A percentile compares a stretch with the other conserved stretches of the same genome.
These are phyloP conservation scores for Phoxinus phoxinus DNA, from an alignment of 2,113 vertebrate species.

Conservation along the genomic window DNA sequence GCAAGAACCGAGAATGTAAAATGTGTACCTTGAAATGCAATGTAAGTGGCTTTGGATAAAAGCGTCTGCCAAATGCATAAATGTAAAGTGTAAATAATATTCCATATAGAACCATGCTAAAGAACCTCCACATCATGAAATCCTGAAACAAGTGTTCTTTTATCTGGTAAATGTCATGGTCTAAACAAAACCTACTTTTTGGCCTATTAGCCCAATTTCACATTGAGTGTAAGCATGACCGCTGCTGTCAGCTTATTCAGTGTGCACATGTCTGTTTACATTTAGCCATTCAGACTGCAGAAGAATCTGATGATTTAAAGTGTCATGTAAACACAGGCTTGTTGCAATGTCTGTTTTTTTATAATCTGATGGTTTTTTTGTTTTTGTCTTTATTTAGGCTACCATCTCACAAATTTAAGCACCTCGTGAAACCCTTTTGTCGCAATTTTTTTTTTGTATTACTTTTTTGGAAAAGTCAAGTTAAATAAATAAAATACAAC, in stretches of 20 bases:
- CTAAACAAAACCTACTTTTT: background rate
- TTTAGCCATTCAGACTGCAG: background rate
- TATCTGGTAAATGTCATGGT: background rate
- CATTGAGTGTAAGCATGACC: background rate
- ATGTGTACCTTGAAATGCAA: too few species aligned
- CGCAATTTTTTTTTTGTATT: background rate
- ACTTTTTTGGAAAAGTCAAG: background rate
- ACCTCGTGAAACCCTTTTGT: background rate
- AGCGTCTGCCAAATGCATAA: too few species aligned
- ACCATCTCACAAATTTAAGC: background rate
- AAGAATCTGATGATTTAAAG: background rate
- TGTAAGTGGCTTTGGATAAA: too few species aligned
- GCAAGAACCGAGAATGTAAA: too few species aligned
- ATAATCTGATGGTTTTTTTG: background rate
- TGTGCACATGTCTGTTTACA: background rate
- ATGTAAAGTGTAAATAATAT: too few species aligned
- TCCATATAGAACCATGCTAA: background rate
- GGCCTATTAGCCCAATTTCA: background rate
- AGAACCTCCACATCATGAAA: background rate
- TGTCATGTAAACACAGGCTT: background rate
- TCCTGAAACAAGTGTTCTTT: background rate
- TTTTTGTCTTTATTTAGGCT: background rate
- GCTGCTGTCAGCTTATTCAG: background rate
- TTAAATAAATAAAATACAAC: background rate
- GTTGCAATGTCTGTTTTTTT: background rate